Percentiles rank a stretch among this genome's conserved stretches.
phyloP scores from a whole-genome alignment of 2,797 vertebrate species.

The Semaprochilodus insignis region DNA sequence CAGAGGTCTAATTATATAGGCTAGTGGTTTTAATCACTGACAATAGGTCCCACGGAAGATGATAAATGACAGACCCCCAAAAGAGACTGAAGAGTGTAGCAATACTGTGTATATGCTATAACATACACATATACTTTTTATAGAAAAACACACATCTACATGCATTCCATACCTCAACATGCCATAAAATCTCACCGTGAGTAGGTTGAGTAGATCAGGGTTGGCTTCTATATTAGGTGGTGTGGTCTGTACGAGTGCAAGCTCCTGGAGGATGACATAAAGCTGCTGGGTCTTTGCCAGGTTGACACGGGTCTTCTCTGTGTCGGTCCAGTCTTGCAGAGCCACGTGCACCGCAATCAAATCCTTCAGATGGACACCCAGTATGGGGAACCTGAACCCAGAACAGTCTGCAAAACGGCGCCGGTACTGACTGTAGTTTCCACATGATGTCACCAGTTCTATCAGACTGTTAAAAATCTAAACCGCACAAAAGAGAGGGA shows the following conservation, averaged over 20 bases:
- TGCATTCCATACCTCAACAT: neutral
- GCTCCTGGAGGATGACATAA: conserved; percentile 86
- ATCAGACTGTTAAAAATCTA: conserved; percentile 87
- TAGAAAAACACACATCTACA: neutral
- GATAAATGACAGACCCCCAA: too few species aligned
- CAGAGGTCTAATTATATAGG: too few species aligned
- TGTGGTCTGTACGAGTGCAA: conserved; percentile 84
- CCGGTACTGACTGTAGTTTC: conserved; percentile 90
- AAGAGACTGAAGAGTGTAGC: too few species aligned
- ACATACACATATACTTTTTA: too few species aligned
- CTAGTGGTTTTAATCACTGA: too few species aligned
- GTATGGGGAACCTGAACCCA: conserved; percentile 90
- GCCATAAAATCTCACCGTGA: conserved; percentile 79
- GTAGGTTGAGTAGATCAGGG: conserved; percentile 87
- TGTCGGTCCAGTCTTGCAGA: conserved; percentile 86
- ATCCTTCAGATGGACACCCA: conserved; percentile 92
- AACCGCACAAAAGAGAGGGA: neutral
- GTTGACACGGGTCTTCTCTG: conserved; percentile 83
- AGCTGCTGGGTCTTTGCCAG: conserved; percentile 89
- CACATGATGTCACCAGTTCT: conserved; percentile 87
- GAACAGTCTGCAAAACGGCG: conserved; percentile 83
- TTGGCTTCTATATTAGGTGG: conserved; percentile 85
- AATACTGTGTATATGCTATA: too few species aligned
- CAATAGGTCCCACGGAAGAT: too few species aligned
- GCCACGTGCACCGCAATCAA: conserved; percentile 91